Evolutionary conservation across 2,797 vertebrate genomes (phyloP).

Genomic region (Hapalemur alaotrensis): DNA sequence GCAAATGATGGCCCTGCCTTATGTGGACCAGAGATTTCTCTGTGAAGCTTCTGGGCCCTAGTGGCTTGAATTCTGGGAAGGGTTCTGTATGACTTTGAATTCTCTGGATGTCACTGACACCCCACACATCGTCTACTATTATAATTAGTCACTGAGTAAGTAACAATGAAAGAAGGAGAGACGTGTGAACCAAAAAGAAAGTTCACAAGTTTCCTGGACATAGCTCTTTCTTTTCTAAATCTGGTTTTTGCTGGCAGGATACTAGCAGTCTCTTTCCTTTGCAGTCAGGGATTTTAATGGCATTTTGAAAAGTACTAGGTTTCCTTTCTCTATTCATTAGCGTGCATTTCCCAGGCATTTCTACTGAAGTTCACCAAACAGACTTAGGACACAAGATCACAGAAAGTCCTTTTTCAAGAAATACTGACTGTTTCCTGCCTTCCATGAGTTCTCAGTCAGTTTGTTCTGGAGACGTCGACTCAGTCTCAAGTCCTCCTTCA

Average conservation of each 20-base stretch:
- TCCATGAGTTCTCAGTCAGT: background rate
- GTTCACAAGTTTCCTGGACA: conserved; percentile 54
- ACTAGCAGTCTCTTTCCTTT: conserved; percentile 24
- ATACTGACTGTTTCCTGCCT: background rate
- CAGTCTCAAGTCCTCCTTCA: background rate
- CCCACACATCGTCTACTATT: background rate
- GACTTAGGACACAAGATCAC: background rate
- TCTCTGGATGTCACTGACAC: background rate
- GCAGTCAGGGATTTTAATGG: conserved; percentile 68
- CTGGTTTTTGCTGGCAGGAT: background rate
- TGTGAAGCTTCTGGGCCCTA: background rate
- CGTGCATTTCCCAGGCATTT: background rate
- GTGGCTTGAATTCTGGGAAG: background rate
- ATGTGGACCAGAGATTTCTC: background rate
- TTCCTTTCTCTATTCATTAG: conserved; percentile 41
- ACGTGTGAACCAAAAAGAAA: conserved; percentile 41
- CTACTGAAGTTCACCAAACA: background rate
- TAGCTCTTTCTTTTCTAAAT: conserved; percentile 47
- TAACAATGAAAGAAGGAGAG: background rate
- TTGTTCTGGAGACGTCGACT: background rate
- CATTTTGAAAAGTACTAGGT: conserved; percentile 36
- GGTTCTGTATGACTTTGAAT: background rate
- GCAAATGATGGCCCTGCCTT: background rate
- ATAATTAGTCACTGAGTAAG: conserved; percentile 43
- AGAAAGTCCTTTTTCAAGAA: background rate